Evolutionary conservation across 2,113 vertebrate genomes (phyloP), one percentile per base, ranked within the genome.

Genomic region (Prietella phreatophila): DNA sequence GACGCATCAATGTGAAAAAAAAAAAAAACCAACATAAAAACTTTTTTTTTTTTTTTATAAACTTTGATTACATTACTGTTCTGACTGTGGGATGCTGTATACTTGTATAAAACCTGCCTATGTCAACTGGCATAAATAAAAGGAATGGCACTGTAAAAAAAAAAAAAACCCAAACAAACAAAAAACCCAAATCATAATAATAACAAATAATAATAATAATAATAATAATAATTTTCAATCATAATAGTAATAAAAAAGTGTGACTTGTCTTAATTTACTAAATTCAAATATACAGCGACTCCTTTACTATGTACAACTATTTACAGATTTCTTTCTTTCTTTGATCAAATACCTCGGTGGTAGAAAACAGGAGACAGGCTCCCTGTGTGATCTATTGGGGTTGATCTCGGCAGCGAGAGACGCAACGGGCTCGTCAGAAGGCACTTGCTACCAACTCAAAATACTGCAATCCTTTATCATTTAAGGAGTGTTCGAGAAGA

Each of bases 221-320:
- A 92, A 89, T 92, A 88, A 91, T 90, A 91, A 92, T 87, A 91
- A 92, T 86, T 69, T 90, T 92, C 58, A 93, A 92, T 84, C 91
- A 92, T 88, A 89, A 92, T 91, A 92, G 91, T 86, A 92, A 93
- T 87, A 93, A 94, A 95, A 95, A 96, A 93, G 47, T 95, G 95
- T 95, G 95, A 96, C 96, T 96, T 93, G 92, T 96, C 96, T 96
- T 97, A 97, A 97, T 96, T 98, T 97, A 97, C 96, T 97, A 96
- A 98, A 97, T 93, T 98, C 98, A 98, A 98, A 99, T 99, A 98
- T 98, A 99, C 97, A 98, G 96, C 94, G 97, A 97, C 97, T 97
- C 97, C 95, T 96, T 98, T 97, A 97, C 96, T 99, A 98, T 99
- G 94, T 99, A 99, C 97, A 99, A 94, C 95, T 99, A 96, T 98